These are phyloP conservation scores for Melolontha melolontha DNA, from an alignment of 2,888 invertebrate species.

Conservation along the genomic window DNA sequence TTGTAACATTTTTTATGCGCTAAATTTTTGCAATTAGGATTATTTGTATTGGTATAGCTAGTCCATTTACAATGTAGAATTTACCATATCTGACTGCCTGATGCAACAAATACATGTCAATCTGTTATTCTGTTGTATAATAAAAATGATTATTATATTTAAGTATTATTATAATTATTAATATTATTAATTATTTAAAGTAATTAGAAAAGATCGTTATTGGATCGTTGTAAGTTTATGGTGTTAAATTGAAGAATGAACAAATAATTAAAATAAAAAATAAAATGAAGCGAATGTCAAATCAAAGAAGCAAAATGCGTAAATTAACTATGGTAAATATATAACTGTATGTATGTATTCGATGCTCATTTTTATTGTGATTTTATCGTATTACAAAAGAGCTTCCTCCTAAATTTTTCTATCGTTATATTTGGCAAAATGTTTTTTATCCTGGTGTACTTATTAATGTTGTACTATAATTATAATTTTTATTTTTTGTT, in stretches of 20 bases:
- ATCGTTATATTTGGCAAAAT: constrained; percentile 3
- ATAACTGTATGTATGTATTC: too few species aligned
- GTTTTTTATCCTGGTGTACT: constrained; percentile 49
- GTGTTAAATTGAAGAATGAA: too few species aligned
- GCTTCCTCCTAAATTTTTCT: constrained; percentile 15
- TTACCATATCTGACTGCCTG: constrained; percentile 59
- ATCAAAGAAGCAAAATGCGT: too few species aligned
- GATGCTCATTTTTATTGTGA: constrained; percentile 16
- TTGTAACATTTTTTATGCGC: constrained; percentile 38
- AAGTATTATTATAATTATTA: constrained; percentile 22
- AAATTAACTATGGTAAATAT: too few species aligned
- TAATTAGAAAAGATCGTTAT: too few species aligned
- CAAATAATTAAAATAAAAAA: too few species aligned
- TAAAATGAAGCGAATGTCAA: too few species aligned
- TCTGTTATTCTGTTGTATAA: constrained; percentile 45
- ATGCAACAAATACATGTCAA: constrained; percentile 50
- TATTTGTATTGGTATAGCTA: constrained; percentile 53
- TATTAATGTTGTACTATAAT: constrained; percentile 42
- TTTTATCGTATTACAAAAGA: constrained; percentile 13
- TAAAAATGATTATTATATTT: constrained; percentile 32
- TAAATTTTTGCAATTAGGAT: constrained; percentile 50
- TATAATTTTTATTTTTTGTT: constrained; percentile 41
- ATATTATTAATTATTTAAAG: too few species aligned
- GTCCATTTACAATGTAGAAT: constrained; percentile 55
- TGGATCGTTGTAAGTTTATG: constrained; percentile 20